Base-by-base conservation (phyloP, 2,888 invertebrate species). In the Sinelater perroti region DNA sequence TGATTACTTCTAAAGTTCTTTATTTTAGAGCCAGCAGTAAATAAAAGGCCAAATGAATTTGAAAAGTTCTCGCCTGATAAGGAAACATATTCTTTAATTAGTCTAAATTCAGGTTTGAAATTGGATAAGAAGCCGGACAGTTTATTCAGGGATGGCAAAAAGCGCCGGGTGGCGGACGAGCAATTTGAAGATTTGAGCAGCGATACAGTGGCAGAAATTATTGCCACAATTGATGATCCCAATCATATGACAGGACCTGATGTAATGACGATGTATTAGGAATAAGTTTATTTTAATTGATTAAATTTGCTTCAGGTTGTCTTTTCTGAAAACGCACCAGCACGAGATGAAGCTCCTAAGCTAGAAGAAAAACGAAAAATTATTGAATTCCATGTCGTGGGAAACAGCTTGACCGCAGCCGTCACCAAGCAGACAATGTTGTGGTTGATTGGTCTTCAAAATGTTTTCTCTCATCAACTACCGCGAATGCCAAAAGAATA, bases 401-500 rank as follows among this genome's bases (percentile, higher is more conserved):
- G 94, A 2, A 98, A 99, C 80, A 93, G 94, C 1, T 80, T 97
- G 6, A 93, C 92, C 0, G 88, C 90, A 55, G 86, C 89, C 0
- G 94, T 95, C 3, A 87, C 90, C 45, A 92, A 93, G 70, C 93
- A 95, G 76, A 93, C 93, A 1, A 93, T 96, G 87, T 82, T 96
- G 5, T 97, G 96, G 95, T 82, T 95, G 3, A 90, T 95, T 58
- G 93, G 94, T 14, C 82, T 97, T 5, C 95, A 96, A 77, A 95
- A 95, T 75, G 93, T 98, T 0, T 97, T 98, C 76, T 93, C 95
- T 0, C 92, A 94, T 71, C 98, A 98, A 73, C 79, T 99, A 57
- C 97, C 98, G 0, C 87, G 93, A 74, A 99, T 99, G 97, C 97
- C 97, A 0, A 92, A 94, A 65, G 96, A 97, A 77, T 98, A 98